Base-by-base conservation (phyloP, 1,140 invertebrate genomes). In the Solenopsis fugax region DNA sequence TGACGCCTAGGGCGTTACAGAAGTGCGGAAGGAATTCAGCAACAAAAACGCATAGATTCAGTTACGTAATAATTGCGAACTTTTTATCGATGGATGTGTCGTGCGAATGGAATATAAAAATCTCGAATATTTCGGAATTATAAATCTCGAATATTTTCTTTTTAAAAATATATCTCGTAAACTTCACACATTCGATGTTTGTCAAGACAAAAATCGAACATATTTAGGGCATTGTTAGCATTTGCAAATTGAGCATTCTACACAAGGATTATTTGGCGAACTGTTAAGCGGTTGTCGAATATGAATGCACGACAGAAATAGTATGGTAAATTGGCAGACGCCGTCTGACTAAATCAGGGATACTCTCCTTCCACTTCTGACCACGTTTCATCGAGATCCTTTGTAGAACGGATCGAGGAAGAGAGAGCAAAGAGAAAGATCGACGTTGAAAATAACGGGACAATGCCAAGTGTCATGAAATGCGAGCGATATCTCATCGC, bases 11-110 rank as follows among this genome's bases (percentile, higher is more conserved):
- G 37, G 54, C 54, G 18, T 73, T 62, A 29, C 37, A 50, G 67
- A 60, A 73, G 24, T 50, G 13, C 69, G 7, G 41, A 84, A 73
- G 13, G 18, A 84, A 84, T 73, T 84, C n/a, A 7, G 9, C 34
- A 62, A 71, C 34, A 41, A 69, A 80, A 69, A 58, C 29, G 18
- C 24, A 18, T 13, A 48, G 12, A 21, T 13, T 50, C 4, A 12
- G 41, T 75, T 50, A 34, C 16, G 34, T 13, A 7, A 60, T 84
- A 50, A 84, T 75, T 60, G 41, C 4, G 41, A 7, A 41, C 41
- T 4, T n/a, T 62, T 18, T 48, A 77, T 50, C 9, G 41, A 29
- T 34, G 12, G 16, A 13, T 41, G 13, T 80, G 13, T 80, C 18
- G 29, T 9, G 1, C 18, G 29, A 41, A 2, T 13, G 3, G 21